Evolutionary conservation across 2,888 invertebrate genomes (phyloP).

Genomic region (Drosophila bunnanda): DNA sequence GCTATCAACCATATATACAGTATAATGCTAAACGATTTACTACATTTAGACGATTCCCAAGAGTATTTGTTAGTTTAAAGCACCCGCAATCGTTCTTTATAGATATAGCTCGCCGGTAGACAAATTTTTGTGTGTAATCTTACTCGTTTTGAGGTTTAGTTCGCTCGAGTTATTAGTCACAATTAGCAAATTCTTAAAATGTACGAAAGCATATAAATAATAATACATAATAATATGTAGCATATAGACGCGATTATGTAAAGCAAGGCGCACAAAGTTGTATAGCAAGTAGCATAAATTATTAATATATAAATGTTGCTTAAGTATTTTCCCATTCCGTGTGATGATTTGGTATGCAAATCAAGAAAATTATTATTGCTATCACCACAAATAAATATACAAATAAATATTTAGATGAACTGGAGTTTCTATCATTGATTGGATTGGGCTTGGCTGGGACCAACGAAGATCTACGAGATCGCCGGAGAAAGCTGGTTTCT

Average conservation of each 20-base stretch:
- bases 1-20: constrained; percentile 52
- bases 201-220: constrained; percentile 39
- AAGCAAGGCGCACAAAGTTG: constrained; percentile 56
- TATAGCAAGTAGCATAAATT: constrained; percentile 78
- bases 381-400: constrained; percentile 59
- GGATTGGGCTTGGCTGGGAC: constrained; percentile 45
- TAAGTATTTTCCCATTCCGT: constrained; percentile 50
- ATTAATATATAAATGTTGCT: constrained; percentile 48
- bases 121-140: constrained; percentile 54
- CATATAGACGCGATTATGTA: constrained; percentile 29
- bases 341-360: constrained; percentile 64
- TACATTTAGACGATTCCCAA: constrained; percentile 30
- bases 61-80: constrained; percentile 47
- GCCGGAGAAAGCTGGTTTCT: constrained; percentile 40
- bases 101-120: constrained; percentile 29
- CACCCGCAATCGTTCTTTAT: constrained; percentile 28
- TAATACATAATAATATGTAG: constrained; percentile 34
- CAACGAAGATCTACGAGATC: constrained; percentile 17
- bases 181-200: constrained; percentile 78
- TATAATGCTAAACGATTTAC: constrained; percentile 50
- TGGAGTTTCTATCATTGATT: constrained; percentile 51
- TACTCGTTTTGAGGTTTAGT: constrained; percentile 27
- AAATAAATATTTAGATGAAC: constrained; percentile 71
- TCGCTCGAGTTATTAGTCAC: constrained; percentile 74
- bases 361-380: constrained; percentile 54